Conservation (phyloP, 2,113 vertebrate genomes). For the Syngnathus typhle region DNA sequence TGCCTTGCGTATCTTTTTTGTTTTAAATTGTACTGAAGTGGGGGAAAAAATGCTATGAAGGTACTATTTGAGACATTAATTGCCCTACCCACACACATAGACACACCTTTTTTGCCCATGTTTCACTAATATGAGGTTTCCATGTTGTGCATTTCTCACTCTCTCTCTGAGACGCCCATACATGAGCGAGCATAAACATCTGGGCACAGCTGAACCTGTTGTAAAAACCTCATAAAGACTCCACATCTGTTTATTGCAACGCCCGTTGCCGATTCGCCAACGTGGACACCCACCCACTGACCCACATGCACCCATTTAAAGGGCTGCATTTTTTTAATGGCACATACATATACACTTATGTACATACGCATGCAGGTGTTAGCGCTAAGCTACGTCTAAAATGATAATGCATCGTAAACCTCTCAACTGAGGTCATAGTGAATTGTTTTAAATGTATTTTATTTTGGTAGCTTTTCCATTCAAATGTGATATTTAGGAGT, state of each 20-base stretch:
- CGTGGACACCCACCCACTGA: conserved; percentile 41
- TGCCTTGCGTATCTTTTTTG: not conserved
- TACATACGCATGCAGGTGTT: conserved; percentile 20
- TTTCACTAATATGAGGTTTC: conserved; percentile 45
- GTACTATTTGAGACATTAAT: not conserved
- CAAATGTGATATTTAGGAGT: too few relatives aligned
- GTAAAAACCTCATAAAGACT: conserved; percentile 61
- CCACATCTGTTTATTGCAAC: conserved; percentile 60
- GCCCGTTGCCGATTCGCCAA: conserved; percentile 35
- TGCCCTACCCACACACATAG: too few relatives aligned
- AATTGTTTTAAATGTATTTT: too few relatives aligned
- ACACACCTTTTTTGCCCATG: not conserved
- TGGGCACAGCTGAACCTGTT: conserved; percentile 49
- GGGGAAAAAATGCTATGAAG: too few relatives aligned
- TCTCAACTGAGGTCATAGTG: too few relatives aligned
- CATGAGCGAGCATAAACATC: conserved; percentile 15
- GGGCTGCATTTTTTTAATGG: conserved; percentile 19
- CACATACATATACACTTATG: not conserved
- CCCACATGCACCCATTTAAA: conserved; percentile 20
- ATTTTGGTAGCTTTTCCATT: too few relatives aligned
- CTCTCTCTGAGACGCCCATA: conserved; percentile 7
- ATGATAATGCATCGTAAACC: not conserved
- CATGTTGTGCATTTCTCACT: conserved; percentile 16
- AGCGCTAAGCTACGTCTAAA: not conserved
- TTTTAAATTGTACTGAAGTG: not conserved